Evolutionary conservation across 2,888 invertebrate genomes (phyloP), one percentile per base, ranked within the genome.

Genomic region (Coremacera marginata): DNA sequence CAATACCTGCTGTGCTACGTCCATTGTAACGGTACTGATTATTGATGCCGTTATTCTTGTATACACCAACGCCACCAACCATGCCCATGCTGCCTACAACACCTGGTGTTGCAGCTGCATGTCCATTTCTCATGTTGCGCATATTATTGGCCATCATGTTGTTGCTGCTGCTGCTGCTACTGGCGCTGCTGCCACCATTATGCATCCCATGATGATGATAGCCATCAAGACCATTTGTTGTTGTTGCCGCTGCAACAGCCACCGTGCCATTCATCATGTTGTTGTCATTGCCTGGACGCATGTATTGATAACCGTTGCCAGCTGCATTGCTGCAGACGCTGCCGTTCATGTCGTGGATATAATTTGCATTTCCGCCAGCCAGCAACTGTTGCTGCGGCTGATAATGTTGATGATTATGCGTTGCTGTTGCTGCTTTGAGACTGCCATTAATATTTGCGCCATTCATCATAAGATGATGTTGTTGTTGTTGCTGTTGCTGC

Each of bases 1-100:
- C 84, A 84, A 83, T 88, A 89, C 88, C 88, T 89, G 89, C 65
- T 55, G 52, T 63, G 72, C 51, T 73, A 51, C 63, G 27, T 19
- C 51, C 87, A 84, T 86, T 88, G 86, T 86, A 89, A 82, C 89
- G 88, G 83, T 89, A 89, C 85, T 88, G 89, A 84, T 88, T 89
- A 84, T 87, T 89, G 82, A 88, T 84, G 81, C 86, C 86, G 81
- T 88, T 89, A 81, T 88, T 86, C 82, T 87, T 87, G 80, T 86
- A 87, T 72, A 82, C 82, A 70, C 84, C 83, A 77, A 77, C 77
- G 75, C 75, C 78, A 76, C 76, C 79, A 76, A 68, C 79, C 27
- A 70, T 77, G 19, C 81, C 77, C 31, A 79, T 34, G 31, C 65
- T 68, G 14, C 65, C 62, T 57, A 62, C 74, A 63, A 73, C 70